Conservation (phyloP, 2,888 invertebrate species). For the Punctoribates punctum region DNA sequence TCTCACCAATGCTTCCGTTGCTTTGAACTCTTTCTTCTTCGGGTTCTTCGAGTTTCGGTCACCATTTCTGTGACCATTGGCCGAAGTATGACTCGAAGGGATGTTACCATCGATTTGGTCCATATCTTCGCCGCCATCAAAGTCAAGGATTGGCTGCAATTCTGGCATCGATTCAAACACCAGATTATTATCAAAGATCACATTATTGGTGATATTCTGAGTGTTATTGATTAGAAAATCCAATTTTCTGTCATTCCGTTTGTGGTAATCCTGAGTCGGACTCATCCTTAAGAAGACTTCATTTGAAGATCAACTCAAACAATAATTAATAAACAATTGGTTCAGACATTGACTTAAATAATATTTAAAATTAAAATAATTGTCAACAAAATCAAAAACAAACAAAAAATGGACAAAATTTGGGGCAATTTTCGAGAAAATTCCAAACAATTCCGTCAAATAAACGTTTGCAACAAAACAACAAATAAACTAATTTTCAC, state of each 20-base stretch:
- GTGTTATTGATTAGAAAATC: neutral
- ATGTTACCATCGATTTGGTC: slow-evolving; percentile 9
- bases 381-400: neutral
- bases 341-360: too few relatives aligned
- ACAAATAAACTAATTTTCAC: too few relatives aligned
- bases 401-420: too few relatives aligned
- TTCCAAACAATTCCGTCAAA: too few relatives aligned
- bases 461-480: too few relatives aligned
- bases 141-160: slow-evolving; percentile 16
- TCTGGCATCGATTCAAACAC: slow-evolving; percentile 22
- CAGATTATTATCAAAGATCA: neutral
- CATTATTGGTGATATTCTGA: neutral
- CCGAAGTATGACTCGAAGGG: neutral
- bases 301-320: neutral
- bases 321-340: too few relatives aligned
- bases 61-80: neutral
- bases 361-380: neutral
- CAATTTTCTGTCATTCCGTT: neutral
- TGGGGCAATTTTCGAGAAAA: too few relatives aligned
- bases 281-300: neutral
- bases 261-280: slow-evolving; percentile 5
- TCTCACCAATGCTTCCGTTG: slow-evolving; percentile 19
- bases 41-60: neutral
- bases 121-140: neutral
- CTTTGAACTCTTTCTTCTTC: neutral